Evolutionary conservation across 1,140 invertebrate species (phyloP).

Genomic region (Venturia canescens): DNA sequence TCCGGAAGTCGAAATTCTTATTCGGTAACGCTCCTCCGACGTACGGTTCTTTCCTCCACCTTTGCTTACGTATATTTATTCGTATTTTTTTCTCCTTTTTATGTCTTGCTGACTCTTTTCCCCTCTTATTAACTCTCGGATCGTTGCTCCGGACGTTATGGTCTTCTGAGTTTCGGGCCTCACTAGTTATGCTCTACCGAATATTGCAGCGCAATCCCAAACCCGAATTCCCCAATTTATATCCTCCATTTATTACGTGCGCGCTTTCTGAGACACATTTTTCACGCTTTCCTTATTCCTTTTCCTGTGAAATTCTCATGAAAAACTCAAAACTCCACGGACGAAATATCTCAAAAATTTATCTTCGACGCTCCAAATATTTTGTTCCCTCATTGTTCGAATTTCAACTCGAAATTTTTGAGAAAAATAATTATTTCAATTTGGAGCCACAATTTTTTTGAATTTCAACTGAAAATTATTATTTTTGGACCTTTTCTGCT

Average conservation of each 20-base stretch:
- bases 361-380: no score
- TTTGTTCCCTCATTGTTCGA: no score
- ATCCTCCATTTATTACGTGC: background rate
- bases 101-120: background rate
- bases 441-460: no score
- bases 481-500: no score
- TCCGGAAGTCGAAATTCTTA: no score
- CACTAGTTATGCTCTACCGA: conserved; percentile 26
- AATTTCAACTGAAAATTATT: no score
- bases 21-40: no score
- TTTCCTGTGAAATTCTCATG: background rate
- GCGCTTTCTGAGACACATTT: background rate
- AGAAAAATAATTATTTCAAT: no score
- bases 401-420: no score
- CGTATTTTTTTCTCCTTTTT: background rate
- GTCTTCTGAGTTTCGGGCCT: conserved; percentile 28
- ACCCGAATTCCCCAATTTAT: conserved; percentile 14
- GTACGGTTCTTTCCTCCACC: background rate
- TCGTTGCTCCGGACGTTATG: conserved; percentile 25
- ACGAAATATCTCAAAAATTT: no score
- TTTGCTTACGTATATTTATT: background rate
- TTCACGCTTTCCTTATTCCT: conserved; percentile 12
- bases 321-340: background rate
- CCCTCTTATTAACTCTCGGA: conserved; percentile 30
- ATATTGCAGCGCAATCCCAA: conserved; percentile 21